Conservation (phyloP, 2,888 invertebrate species). For the Odontomyia ornata region DNA sequence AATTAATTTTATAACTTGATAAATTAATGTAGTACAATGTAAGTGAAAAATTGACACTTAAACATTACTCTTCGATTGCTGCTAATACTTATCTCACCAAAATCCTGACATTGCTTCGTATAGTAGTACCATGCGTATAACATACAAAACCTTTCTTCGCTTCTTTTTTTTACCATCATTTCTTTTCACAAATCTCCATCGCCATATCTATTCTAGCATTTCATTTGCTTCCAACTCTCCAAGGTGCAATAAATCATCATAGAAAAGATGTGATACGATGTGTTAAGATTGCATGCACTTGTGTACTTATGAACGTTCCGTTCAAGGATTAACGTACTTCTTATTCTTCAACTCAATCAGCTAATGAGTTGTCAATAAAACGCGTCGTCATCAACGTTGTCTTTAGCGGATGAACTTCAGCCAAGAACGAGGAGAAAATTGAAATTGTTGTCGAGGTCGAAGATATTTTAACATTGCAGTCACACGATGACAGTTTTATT, state of each 20-base stretch:
- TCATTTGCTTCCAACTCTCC: not conserved
- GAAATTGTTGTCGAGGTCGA: not conserved
- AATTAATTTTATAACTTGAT: too few relatives aligned
- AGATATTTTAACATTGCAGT: conserved; percentile 7
- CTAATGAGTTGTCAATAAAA: conserved; percentile 38
- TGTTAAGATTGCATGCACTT: not conserved
- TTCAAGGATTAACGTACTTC: conserved; percentile 25
- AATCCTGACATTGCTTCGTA: too few relatives aligned
- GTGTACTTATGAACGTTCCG: not conserved
- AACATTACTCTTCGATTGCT: too few relatives aligned
- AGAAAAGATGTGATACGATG: not conserved
- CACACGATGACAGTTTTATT: conserved; percentile 33
- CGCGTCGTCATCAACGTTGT: not conserved
- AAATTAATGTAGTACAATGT: too few relatives aligned
- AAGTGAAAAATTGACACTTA: too few relatives aligned
- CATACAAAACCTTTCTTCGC: too few relatives aligned
- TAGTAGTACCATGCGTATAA: too few relatives aligned
- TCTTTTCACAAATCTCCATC: too few relatives aligned
- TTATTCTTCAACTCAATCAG: conserved; percentile 23
- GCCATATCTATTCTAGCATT: not conserved
- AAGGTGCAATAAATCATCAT: conserved; percentile 24
- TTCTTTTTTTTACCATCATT: too few relatives aligned
- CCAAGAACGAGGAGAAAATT: not conserved
- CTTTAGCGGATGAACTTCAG: conserved; percentile 14
- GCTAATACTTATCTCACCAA: too few relatives aligned